Base-by-base conservation (phyloP, 1,140 invertebrate genomes). In the Halyomorpha halys region DNA sequence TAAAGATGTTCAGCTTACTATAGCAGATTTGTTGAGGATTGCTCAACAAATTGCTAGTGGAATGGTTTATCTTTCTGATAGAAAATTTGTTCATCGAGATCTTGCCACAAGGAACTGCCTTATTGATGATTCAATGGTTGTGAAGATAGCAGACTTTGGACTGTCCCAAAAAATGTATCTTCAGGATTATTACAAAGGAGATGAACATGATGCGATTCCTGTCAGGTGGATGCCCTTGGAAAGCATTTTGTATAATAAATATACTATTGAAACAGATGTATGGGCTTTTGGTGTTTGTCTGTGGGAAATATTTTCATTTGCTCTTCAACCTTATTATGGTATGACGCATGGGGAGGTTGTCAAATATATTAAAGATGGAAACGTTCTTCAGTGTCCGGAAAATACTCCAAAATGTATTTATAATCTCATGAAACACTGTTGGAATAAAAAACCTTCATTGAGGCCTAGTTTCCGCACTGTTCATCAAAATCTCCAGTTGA, bases 91-190 rank as follows among this genome's bases (percentile, higher is more conserved):
- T 0, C 95, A 98, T 76, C 81, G 94, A 61, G 95, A 97, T 77
- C 77, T 98, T 68, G 94, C 95, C 0, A 96, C 94, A 0, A 81
- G 95, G 73, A 98, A 98, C 79, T 97, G 94, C 77, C 79, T 98
- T 39, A 94, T 98, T 66, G 89, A 93, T 73, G 89, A 96, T 69
- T 82, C 89, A 60, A 92, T 96, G 86, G 82, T 89, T 23, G 94
- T 97, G 0, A 97, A 97, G 81, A 97, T 98, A 69, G 93, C 94
- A 0, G 94, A 98, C 75, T 96, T 96, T 79, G 92, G 92, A 25
- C 76, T 96, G 11, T 94, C 91, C 2, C 90, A 93, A 73, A 93
- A 94, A 76, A 93, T 94, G 72, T 94, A 94, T 77, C 74, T 91
- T 66, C 87, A 90, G 78, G 87, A 91, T 75, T 92, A 92, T 74